Evolutionary conservation across 2,113 vertebrate species (phyloP).

Genomic region (Cacatua alba): DNA sequence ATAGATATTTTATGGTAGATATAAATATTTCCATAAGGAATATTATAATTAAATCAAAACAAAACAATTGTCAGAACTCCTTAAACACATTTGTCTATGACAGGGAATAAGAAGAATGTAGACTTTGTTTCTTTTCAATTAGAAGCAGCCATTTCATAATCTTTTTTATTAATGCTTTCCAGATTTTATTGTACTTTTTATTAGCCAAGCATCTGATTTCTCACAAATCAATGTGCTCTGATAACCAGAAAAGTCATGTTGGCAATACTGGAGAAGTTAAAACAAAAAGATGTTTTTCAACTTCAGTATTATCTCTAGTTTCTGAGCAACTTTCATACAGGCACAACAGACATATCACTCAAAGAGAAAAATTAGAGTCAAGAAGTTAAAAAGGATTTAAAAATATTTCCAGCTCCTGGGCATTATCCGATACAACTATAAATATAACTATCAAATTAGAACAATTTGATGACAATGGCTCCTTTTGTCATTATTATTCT

Average conservation of each 20-base stretch:
- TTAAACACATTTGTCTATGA: neutral
- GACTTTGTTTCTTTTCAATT: neutral
- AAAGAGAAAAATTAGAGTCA: conserved; percentile 32
- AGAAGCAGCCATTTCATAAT: neutral
- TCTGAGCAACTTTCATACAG: neutral
- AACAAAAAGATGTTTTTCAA: neutral
- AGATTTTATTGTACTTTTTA: neutral
- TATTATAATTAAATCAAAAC: conserved; percentile 55
- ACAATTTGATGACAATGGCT: neutral
- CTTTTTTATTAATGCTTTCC: neutral
- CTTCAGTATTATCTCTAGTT: neutral
- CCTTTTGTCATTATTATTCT: conserved; percentile 33
- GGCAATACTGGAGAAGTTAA: neutral
- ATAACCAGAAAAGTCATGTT: neutral
- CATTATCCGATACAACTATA: conserved; percentile 21
- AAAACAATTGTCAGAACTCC: conserved; percentile 19
- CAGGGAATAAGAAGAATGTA: neutral
- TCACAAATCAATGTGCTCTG: neutral
- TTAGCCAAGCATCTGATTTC: neutral
- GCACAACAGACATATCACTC: conserved; percentile 1
- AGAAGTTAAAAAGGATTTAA: conserved; percentile 43
- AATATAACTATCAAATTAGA: conserved; percentile 45
- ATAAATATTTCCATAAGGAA: conserved; percentile 47
- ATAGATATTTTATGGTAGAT: neutral
- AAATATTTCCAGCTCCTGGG: conserved; percentile 43